Evolutionary conservation across 1,140 invertebrate genomes (phyloP), one percentile per base, ranked within the genome.

Genomic region (Latrodectus geometricus): DNA sequence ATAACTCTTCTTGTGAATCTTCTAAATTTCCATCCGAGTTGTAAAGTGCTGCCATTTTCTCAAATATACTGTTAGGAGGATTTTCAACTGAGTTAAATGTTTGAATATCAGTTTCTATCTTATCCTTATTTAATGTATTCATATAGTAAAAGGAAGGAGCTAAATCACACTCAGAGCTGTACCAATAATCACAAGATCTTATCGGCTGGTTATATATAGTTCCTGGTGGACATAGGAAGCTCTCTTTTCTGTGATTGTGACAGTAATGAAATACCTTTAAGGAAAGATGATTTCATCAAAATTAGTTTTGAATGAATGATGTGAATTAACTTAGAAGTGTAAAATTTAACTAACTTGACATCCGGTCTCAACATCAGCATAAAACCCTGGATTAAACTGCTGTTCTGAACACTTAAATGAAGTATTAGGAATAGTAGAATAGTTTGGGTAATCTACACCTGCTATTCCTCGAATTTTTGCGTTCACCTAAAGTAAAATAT

Each of bases 181-280:
- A 84, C 86, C 88, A 89, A 9, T 75, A 88, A 90, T 97, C 96
- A 88, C 96, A 97, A 0, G 96, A 96, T 0, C 96, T 91, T 0
- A 93, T 94, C 66, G 95, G 95, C 92, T 97, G 96, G 90, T 95
- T 96, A 91, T 97, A 97, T 89, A 97, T 95, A 4, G 96, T 97
- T 50, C 96, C 96, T 89, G 97, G 96, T 11, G 96, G 96, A 89
- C 96, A 97, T 3, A 97, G 91, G 89, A 97, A 97, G 0, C 95
- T 96, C 61, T 88, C 86, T 54, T 96, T 95, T 8, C 95, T 93
- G 12, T 95, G 95, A 88, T 96, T 95, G 88, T 96, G 95, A 89
- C 95, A 96, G 7, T 96, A 93, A 90, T 96, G 95, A 90, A 96
- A 96, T 0, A 94, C 83, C 86, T 88, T 15, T n/a, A 88, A 56